Evolutionary conservation across 2,888 invertebrate genomes (phyloP).

Genomic region (Epistrophella euchroma): DNA sequence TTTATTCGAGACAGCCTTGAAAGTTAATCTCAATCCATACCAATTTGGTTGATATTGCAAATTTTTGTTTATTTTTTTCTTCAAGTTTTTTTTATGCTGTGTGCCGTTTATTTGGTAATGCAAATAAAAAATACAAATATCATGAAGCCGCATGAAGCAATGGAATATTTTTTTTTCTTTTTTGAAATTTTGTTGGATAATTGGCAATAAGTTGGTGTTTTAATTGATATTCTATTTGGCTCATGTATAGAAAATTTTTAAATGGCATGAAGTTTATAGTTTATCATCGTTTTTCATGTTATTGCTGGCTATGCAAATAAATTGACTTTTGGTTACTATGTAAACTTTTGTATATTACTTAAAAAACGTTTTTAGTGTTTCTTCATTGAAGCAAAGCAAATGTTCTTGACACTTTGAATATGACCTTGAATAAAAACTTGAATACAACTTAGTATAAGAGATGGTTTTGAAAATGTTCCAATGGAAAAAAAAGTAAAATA

Average conservation of each 20-base stretch:
- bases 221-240: constrained; percentile 17
- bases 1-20: constrained; percentile 21
- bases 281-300: not conserved
- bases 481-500: not conserved
- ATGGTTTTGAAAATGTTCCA: not conserved
- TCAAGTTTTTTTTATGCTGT: not conserved
- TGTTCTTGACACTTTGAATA: not conserved
- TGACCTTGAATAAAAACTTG: not conserved
- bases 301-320: not conserved
- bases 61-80: constrained; percentile 1
- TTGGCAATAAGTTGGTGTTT: constrained; percentile 41
- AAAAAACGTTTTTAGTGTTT: not conserved
- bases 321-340: not conserved
- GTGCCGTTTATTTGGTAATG: constrained; percentile 15
- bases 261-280: not conserved
- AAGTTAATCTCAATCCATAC: constrained; percentile 44
- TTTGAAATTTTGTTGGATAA: not conserved
- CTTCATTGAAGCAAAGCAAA: not conserved
- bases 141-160: constrained; percentile 6
- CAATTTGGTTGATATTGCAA: constrained; percentile 23
- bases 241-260: not conserved
- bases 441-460: too few relatives aligned
- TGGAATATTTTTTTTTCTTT: not conserved
- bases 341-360: not conserved
- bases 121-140: constrained; percentile 9